phyloP scores from a whole-genome alignment of 2,797 vertebrate species.

The Labeo calbasu region DNA sequence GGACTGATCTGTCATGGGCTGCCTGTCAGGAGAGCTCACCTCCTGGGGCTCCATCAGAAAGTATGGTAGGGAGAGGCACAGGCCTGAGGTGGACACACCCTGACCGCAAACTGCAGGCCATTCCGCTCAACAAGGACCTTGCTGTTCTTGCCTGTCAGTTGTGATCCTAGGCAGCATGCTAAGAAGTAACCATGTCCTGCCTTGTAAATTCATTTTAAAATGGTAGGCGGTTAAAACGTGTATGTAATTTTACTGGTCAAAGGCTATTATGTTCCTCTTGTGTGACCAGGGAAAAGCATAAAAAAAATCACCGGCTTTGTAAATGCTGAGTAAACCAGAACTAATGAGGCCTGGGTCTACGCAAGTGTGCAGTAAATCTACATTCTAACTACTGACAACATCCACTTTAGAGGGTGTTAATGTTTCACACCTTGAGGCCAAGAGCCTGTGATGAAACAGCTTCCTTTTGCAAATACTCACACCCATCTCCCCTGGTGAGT shows the following conservation, averaged over 20 bases:
- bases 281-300: slow-evolving; percentile 16
- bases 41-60: slow-evolving; percentile 32
- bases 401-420: slow-evolving; percentile 66
- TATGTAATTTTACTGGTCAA: slow-evolving; percentile 14
- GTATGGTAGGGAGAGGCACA: slow-evolving; percentile 21
- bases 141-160: slow-evolving; percentile 26
- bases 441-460: slow-evolving; percentile 64
- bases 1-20: slow-evolving; percentile 3
- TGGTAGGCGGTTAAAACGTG: background rate
- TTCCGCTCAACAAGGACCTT: background rate
- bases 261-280: slow-evolving; percentile 17
- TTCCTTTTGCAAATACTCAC: slow-evolving; percentile 71
- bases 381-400: slow-evolving; percentile 43
- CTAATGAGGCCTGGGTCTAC: slow-evolving; percentile 41
- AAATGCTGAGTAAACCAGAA: slow-evolving; percentile 40
- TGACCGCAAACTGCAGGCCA: slow-evolving; percentile 8
- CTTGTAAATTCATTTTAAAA: slow-evolving; percentile 11
- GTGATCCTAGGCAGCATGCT: slow-evolving; percentile 12
- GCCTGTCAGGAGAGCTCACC: slow-evolving; percentile 23
- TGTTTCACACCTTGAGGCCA: slow-evolving; percentile 72
- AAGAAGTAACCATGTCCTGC: background rate
- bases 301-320: slow-evolving; percentile 32
- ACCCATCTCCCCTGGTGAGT: slow-evolving; percentile 52
- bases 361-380: slow-evolving; percentile 55
- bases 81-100: slow-evolving; percentile 25